phyloP scores from a whole-genome alignment of 2,797 vertebrate genomes.

The Huso huso region DNA sequence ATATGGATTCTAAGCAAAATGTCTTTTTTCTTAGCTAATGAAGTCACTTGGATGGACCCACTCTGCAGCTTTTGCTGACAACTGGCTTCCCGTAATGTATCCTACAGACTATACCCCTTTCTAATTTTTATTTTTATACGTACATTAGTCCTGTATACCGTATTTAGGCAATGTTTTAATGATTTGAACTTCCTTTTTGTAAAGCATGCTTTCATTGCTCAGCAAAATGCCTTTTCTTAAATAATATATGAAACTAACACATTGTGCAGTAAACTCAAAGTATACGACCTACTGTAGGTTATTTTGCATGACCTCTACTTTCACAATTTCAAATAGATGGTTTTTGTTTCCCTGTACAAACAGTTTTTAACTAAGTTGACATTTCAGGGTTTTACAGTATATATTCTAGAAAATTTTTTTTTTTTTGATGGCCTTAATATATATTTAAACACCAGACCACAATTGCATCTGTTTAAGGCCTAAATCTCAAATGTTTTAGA shows the following conservation, averaged over 20 bases:
- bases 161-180: conserved; percentile 34
- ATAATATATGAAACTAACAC: conserved; percentile 49
- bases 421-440: conserved; percentile 59
- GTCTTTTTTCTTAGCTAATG: conserved; percentile 68
- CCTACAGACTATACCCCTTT: conserved; percentile 88
- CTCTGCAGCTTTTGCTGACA: conserved; percentile 83
- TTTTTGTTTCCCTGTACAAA: conserved; percentile 6
- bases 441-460: conserved; percentile 25
- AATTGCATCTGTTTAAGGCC: conserved; percentile 28
- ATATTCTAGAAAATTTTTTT: conserved; percentile 28
- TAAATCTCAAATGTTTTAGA: conserved; percentile 33
- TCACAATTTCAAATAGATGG: conserved; percentile 32
- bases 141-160: conserved; percentile 14
- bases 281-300: conserved; percentile 31
- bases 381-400: conserved; percentile 35
- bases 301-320: conserved; percentile 45
- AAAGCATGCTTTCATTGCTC: conserved; percentile 58
- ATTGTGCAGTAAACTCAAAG: conserved; percentile 27
- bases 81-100: conserved; percentile 94
- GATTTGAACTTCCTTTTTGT: conserved; percentile 42
- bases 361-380: conserved; percentile 20
- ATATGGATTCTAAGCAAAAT: neutral
- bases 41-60: conserved; percentile 88
- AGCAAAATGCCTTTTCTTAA: conserved; percentile 50
- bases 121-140: conserved; percentile 41